phyloP scores from a whole-genome alignment of 2,888 invertebrate species.

The Xanthostigma xanthostigma region DNA sequence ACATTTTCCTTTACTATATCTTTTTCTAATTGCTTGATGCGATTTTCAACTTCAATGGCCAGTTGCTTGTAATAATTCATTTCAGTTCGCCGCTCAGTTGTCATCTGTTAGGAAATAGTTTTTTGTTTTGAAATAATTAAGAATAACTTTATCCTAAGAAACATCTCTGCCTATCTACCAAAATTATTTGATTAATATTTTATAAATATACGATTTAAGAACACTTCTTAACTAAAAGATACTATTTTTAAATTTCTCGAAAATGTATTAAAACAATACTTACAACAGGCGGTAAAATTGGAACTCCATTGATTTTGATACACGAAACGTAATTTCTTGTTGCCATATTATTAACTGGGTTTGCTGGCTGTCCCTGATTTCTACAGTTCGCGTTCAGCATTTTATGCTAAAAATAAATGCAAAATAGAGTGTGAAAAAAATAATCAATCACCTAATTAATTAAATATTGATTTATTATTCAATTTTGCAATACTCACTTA shows the following conservation, averaged over 20 bases:
- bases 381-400: too few species aligned
- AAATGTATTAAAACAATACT: slow-evolving; percentile 21
- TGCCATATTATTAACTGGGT: background rate
- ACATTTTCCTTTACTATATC: slow-evolving; percentile 13
- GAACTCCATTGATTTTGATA: slow-evolving; percentile 56
- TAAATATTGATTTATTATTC: too few species aligned
- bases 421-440: background rate
- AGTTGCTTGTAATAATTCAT: slow-evolving; percentile 50
- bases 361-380: too few species aligned
- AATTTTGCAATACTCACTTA: too few species aligned
- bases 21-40: slow-evolving; percentile 28
- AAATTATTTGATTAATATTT: background rate
- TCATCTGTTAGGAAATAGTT: slow-evolving; percentile 36
- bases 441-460: too few species aligned
- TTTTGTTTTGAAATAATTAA: too few species aligned
- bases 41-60: slow-evolving; percentile 48
- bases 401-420: too few species aligned
- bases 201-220: background rate
- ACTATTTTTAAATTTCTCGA: too few species aligned
- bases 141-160: too few species aligned
- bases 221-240: background rate
- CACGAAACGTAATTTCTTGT: slow-evolving; percentile 42
- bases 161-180: too few species aligned
- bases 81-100: slow-evolving; percentile 43
- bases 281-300: slow-evolving; percentile 64